Evolutionary conservation across 2,113 vertebrate species (phyloP).

Genomic region (Aegotheles bennettii): DNA sequence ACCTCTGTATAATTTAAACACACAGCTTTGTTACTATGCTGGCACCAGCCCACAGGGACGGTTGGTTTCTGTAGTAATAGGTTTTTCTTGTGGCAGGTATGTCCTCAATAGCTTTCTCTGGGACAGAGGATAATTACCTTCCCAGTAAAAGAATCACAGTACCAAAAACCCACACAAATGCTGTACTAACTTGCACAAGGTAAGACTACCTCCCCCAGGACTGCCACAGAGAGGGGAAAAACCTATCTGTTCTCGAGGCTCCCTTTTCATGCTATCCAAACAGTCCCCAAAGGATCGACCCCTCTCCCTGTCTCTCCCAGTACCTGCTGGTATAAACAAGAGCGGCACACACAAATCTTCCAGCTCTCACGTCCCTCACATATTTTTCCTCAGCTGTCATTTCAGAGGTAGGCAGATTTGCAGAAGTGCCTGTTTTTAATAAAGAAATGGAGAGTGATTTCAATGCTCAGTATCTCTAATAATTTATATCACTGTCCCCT

Average conservation of each 20-base stretch:
- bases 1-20: conserved; percentile 1
- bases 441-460: background rate
- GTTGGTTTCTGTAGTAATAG: background rate
- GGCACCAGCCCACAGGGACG: background rate
- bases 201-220: background rate
- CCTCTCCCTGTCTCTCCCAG: background rate
- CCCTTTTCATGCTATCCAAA: background rate
- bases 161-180: background rate
- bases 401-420: background rate
- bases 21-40: background rate
- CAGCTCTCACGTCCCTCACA: background rate
- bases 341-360: background rate
- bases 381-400: background rate
- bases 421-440: background rate
- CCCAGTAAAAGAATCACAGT: background rate
- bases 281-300: background rate
- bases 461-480: background rate
- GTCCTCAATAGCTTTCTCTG: conserved; percentile 48
- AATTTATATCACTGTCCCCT: background rate
- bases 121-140: conserved; percentile 17
- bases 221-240: background rate
- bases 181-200: background rate
- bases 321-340: fast-evolving
- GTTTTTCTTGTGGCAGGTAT: background rate
- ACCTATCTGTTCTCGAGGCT: background rate